Conservation (phyloP, 2,888 invertebrate species). For the Oscheius sp. region DNA sequence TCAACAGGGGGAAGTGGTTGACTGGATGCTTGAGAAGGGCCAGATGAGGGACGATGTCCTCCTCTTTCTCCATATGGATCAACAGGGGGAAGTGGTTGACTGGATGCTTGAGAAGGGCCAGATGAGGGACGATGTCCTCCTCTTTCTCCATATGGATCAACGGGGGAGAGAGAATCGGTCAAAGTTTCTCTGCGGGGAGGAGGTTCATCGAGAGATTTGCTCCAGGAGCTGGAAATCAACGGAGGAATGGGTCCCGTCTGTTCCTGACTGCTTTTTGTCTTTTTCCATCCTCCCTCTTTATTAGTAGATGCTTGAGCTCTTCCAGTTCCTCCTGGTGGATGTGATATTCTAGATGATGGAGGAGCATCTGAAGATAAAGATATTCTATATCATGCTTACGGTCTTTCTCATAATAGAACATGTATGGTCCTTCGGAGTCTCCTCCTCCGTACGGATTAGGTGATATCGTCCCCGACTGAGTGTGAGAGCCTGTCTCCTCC, state of each 20-base stretch:
- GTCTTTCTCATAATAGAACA: conserved; percentile 25
- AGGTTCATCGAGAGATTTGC: too few species aligned
- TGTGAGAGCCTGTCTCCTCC: conserved; percentile 7
- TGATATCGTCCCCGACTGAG: background rate
- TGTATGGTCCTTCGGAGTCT: conserved; percentile 6
- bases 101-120: too few species aligned
- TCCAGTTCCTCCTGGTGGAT: background rate
- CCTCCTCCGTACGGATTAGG: conserved; percentile 8
- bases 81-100: too few species aligned
- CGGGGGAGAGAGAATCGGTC: too few species aligned
- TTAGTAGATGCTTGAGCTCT: background rate
- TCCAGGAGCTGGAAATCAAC: too few species aligned
- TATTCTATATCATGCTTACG: background rate
- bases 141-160: too few species aligned
- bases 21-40: too few species aligned
- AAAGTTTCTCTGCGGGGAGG: too few species aligned
- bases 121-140: too few species aligned
- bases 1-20: too few species aligned
- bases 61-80: too few species aligned
- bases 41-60: too few species aligned
- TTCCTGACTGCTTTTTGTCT: background rate
- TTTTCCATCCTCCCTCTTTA: background rate
- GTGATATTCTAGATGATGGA: background rate
- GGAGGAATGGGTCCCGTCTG: background rate
- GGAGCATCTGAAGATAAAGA: background rate